phyloP scores from a whole-genome alignment of 37 sponge, comb jelly and placozoan genomes.

The Lycopodina hypogea region DNA sequence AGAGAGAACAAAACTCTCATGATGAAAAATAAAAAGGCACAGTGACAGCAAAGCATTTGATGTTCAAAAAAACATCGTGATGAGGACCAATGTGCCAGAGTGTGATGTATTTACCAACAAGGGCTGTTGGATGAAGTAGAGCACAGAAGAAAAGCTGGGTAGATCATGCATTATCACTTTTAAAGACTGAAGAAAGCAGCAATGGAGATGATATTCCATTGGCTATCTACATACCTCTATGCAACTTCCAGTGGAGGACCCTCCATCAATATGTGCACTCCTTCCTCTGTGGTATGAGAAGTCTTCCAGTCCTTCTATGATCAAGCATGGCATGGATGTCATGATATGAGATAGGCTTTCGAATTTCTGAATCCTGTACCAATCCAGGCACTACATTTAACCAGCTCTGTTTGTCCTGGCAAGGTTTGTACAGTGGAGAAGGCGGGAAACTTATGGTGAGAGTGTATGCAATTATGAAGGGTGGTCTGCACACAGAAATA shows the following conservation, averaged over 20 bases:
- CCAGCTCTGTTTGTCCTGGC: conserved; percentile 38
- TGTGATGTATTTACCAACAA: conserved; percentile 2
- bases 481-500: conserved; percentile 56
- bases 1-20: background rate
- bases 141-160: conserved; percentile 26
- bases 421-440: conserved; percentile 31
- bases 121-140: background rate
- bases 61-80: too few relatives aligned
- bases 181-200: conserved; percentile 9
- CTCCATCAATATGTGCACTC: conserved; percentile 17
- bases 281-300: conserved; percentile 46
- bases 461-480: conserved; percentile 42
- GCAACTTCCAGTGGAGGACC: background rate
- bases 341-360: conserved; percentile 18
- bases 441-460: conserved; percentile 4
- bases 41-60: too few relatives aligned
- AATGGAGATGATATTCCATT: conserved; percentile 24
- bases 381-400: conserved; percentile 41
- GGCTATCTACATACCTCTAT: conserved; percentile 33
- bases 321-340: conserved; percentile 40
- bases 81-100: conserved; percentile 38
- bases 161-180: conserved; percentile 28
- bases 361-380: conserved; percentile 37
- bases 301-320: conserved; percentile 36
- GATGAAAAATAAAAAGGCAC: too few relatives aligned